A percentile compares a stretch with the other conserved stretches of the same genome.
Conservation (phyloP, 2,113 vertebrate species). For the Lontra canadensis region DNA sequence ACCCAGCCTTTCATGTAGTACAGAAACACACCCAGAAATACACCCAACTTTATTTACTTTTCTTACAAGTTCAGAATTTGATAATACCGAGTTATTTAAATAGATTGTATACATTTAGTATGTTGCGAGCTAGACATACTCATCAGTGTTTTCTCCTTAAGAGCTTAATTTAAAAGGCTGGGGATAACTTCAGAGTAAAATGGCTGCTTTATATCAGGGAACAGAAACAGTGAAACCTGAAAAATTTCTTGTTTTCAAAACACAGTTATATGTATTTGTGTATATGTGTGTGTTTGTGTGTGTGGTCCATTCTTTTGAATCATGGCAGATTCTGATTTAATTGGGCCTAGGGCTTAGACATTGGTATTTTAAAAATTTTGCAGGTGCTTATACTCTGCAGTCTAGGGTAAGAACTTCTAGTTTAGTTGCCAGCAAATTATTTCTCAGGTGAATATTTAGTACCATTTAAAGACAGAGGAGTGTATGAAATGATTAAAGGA, state of each 20-base stretch:
- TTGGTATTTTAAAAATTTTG: slow-evolving; percentile 14
- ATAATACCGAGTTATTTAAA: neutral
- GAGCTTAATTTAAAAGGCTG: neutral
- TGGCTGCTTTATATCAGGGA: neutral
- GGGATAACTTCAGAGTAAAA: slow-evolving; percentile 10
- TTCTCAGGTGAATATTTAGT: slow-evolving; percentile 42
- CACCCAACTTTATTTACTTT: neutral
- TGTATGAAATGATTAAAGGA: neutral
- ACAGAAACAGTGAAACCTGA: slow-evolving; percentile 12
- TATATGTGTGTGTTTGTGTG: neutral
- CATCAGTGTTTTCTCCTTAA: neutral
- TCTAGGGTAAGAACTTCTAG: neutral
- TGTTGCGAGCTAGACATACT: slow-evolving; percentile 5
- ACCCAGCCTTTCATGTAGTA: neutral
- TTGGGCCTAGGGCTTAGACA: neutral
- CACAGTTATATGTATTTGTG: neutral
- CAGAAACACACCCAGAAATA: neutral
- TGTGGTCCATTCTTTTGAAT: neutral
- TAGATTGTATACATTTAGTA: neutral
- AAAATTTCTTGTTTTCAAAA: slow-evolving; percentile 5
- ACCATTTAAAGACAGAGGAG: slow-evolving; percentile 26
- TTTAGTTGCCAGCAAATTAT: neutral
- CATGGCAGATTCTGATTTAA: neutral
- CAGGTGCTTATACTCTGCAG: neutral
- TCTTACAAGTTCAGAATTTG: slow-evolving; percentile 20